A percentile compares a stretch with the other conserved stretches of the same genome.
phyloP scores from a whole-genome alignment of 2,113 vertebrate genomes.

The Equus quagga region DNA sequence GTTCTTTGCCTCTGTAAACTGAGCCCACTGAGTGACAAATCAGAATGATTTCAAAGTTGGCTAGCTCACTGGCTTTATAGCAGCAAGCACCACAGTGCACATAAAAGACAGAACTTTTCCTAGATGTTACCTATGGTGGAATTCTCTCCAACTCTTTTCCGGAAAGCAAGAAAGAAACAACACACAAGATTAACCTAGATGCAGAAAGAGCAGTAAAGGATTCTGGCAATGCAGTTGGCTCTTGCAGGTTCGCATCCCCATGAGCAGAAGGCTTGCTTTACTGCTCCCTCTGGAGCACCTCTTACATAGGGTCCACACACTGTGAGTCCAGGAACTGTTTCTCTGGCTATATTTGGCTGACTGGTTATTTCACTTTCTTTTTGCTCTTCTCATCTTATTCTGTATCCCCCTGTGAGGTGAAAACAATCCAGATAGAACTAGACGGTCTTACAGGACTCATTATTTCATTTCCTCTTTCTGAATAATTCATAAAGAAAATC shows the following conservation, averaged over 20 bases:
- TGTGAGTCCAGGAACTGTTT: constrained; percentile 55
- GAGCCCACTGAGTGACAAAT: constrained; percentile 36
- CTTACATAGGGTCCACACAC: neutral
- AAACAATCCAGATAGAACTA: constrained; percentile 70
- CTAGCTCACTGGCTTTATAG: neutral
- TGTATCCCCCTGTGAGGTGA: constrained; percentile 70
- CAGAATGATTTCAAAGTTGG: constrained; percentile 17
- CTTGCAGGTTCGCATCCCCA: neutral
- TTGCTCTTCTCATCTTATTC: constrained; percentile 74
- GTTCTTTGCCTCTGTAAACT: neutral
- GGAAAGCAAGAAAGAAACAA: constrained; percentile 51
- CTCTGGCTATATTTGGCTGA: constrained; percentile 75
- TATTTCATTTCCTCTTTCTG: constrained; percentile 78
- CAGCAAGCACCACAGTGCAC: neutral
- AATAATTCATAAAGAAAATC: constrained; percentile 80
- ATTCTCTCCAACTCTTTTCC: constrained; percentile 34
- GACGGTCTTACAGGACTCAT: constrained; percentile 28
- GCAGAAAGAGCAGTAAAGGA: constrained; percentile 68
- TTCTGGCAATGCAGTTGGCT: neutral
- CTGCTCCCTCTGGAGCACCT: constrained; percentile 4
- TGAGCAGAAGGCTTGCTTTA: constrained; percentile 38
- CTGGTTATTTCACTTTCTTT: constrained; percentile 80
- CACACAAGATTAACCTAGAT: constrained; percentile 75
- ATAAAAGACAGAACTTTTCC: constrained; percentile 53
- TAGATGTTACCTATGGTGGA: constrained; percentile 54